Evolutionary conservation across 2,113 vertebrate species (phyloP).

Genomic region (Phycodurus eques): DNA sequence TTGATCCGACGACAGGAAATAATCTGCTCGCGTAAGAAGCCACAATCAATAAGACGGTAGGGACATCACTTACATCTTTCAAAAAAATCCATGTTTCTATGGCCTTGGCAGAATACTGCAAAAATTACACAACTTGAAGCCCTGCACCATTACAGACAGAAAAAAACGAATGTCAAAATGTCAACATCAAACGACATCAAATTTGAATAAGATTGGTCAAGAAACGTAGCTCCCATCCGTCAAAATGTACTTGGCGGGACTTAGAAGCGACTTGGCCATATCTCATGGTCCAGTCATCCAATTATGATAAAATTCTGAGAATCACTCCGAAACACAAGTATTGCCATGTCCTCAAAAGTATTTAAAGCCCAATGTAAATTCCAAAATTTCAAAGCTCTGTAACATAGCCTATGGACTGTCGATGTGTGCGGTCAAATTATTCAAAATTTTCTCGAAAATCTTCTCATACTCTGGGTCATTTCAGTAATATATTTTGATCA

Average conservation of each 20-base stretch:
- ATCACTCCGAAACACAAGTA: neutral
- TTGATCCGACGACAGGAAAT: constrained; percentile 53
- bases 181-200: too few relatives aligned
- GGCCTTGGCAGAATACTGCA: too few relatives aligned
- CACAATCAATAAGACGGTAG: constrained; percentile 35
- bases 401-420: neutral
- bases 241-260: neutral
- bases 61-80: constrained; percentile 11
- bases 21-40: constrained; percentile 15
- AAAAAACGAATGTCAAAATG: too few relatives aligned
- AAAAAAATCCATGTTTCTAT: too few relatives aligned
- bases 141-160: too few relatives aligned
- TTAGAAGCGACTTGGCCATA: neutral
- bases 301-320: neutral
- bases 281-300: neutral
- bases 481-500: neutral
- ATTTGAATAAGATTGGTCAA: neutral
- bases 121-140: too few relatives aligned
- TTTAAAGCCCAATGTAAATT: neutral
- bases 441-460: neutral
- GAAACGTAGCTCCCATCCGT: neutral
- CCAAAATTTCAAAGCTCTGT: neutral
- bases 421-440: neutral
- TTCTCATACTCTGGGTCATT: neutral
- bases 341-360: neutral